Percentiles rank a stretch among this genome's conserved stretches.
Conservation (phyloP, 2,113 vertebrate species). For the Trinectes maculatus region DNA sequence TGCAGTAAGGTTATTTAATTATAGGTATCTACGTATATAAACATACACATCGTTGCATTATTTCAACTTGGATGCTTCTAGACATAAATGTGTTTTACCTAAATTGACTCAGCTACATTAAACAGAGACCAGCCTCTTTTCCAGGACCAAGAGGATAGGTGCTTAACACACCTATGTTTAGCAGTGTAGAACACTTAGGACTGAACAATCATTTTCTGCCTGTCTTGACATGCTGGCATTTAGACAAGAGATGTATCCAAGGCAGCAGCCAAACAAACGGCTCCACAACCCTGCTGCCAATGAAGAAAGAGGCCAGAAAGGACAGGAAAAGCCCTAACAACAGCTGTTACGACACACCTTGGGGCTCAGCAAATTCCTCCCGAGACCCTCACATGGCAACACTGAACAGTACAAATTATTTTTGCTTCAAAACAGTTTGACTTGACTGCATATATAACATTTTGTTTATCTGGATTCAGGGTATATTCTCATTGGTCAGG, state of each 20-base stretch:
- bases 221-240: conserved; percentile 73
- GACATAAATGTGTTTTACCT: neutral
- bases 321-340: conserved; percentile 62
- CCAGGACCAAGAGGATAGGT: conserved; percentile 21
- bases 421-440: conserved; percentile 25
- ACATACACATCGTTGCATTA: neutral
- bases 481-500: too few relatives aligned
- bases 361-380: conserved; percentile 63
- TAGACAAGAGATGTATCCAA: conserved; percentile 68
- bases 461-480: neutral
- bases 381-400: conserved; percentile 36
- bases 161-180: conserved; percentile 1
- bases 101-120: neutral
- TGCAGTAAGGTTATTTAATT: too few relatives aligned
- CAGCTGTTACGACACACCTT: conserved; percentile 75
- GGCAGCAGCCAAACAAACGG: conserved; percentile 77
- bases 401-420: conserved; percentile 37
- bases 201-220: conserved; percentile 60
- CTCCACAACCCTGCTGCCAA: conserved; percentile 57
- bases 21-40: too few relatives aligned
- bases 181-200: conserved; percentile 51
- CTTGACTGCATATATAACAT: neutral
- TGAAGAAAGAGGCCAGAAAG: conserved; percentile 59
- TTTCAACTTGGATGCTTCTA: neutral
- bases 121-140: conserved; percentile 7